phyloP scores from a whole-genome alignment of 2,888 invertebrate species.

The Litoditis marina region DNA sequence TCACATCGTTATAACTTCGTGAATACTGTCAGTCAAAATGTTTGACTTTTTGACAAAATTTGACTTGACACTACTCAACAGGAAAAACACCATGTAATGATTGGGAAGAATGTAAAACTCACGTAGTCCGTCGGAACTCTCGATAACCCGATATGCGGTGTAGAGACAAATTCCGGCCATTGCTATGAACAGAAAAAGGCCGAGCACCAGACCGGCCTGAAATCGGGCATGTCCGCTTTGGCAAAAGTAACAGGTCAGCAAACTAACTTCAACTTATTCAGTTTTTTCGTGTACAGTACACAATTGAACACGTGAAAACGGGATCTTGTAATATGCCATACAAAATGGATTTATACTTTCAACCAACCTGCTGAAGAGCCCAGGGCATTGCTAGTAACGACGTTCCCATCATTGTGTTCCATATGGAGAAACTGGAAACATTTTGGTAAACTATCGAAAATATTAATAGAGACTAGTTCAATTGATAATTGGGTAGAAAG shows the following conservation, averaged over 20 bases:
- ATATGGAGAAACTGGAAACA: constrained; percentile 78
- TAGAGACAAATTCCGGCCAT: constrained; percentile 80
- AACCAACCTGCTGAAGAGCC: constrained; percentile 76
- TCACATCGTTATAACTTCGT: too few relatives aligned
- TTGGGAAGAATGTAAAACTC: constrained; percentile 48
- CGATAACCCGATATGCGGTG: constrained; percentile 77
- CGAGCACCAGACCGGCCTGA: constrained; percentile 75
- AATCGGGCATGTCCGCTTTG: too few relatives aligned
- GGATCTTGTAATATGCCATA: neutral
- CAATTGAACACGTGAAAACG: too few relatives aligned
- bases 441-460: constrained; percentile 27
- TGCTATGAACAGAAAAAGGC: constrained; percentile 72
- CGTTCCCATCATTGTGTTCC: constrained; percentile 93
- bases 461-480: too few relatives aligned
- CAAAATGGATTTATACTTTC: neutral
- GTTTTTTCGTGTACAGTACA: too few relatives aligned
- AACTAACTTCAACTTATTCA: too few relatives aligned
- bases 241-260: neutral
- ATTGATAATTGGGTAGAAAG: neutral
- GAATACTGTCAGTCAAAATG: too few relatives aligned
- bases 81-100: too few relatives aligned
- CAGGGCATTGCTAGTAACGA: constrained; percentile 88
- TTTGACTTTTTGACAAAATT: neutral
- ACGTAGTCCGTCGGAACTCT: constrained; percentile 66
- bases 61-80: too few relatives aligned